These are phyloP conservation scores for Drosophila imparisetae DNA, from an alignment of 2,888 invertebrate species.

Conservation along the genomic window DNA sequence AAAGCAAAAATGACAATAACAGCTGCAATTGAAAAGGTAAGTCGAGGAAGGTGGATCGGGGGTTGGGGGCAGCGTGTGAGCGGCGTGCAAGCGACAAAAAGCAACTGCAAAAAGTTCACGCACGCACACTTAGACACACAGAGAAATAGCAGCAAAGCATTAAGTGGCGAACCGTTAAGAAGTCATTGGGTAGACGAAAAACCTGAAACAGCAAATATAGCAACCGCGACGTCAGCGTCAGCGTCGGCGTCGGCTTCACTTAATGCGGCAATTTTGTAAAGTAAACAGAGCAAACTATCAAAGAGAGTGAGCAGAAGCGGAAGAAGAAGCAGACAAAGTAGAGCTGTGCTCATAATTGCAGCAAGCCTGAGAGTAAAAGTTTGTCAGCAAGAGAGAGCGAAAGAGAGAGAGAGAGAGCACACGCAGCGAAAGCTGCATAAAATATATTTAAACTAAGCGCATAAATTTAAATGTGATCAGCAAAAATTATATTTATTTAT, in stretches of 20 bases:
- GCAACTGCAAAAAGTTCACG: slow-evolving; percentile 18
- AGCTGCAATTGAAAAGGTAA: slow-evolving; percentile 62
- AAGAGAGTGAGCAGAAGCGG: slow-evolving; percentile 14
- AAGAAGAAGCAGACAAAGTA: slow-evolving; percentile 24
- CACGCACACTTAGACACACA: slow-evolving; percentile 2
- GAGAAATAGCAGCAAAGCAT: slow-evolving; percentile 53
- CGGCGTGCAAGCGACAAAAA: slow-evolving; percentile 34
- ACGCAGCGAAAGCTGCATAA: slow-evolving; percentile 51
- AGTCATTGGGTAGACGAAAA: slow-evolving; percentile 74
- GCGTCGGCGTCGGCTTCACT: slow-evolving; percentile 10
- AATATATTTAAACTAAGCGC: background rate
- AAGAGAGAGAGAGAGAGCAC: background rate
- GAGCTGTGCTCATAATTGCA: slow-evolving; percentile 38
- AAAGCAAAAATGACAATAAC: slow-evolving; percentile 77
- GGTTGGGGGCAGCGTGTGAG: slow-evolving; percentile 25
- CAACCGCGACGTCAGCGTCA: slow-evolving; percentile 14
- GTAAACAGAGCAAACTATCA: slow-evolving; percentile 70
- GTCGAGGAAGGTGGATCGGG: background rate
- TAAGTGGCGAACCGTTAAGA: slow-evolving; percentile 79
- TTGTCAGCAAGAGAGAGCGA: slow-evolving; percentile 3
- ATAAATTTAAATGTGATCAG: slow-evolving; percentile 21
- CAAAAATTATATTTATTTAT: background rate
- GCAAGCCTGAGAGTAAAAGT: slow-evolving; percentile 74
- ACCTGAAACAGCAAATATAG: slow-evolving; percentile 59
- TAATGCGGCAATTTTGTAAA: slow-evolving; percentile 67